Conservation (phyloP, 2,888 invertebrate genomes). For the Tenthredo notha region DNA sequence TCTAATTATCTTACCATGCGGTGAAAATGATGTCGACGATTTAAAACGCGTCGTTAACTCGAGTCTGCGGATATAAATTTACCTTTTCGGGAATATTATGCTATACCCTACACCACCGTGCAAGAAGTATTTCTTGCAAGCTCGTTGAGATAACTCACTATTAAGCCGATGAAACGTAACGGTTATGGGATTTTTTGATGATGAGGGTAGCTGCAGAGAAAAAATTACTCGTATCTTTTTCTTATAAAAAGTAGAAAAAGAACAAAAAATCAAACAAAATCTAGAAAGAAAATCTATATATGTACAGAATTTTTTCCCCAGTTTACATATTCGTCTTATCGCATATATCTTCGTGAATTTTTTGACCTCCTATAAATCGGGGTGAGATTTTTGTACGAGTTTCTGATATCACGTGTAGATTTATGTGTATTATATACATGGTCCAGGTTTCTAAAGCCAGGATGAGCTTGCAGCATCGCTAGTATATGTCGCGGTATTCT, state of each 20-base stretch:
- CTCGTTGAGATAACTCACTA: constrained; percentile 28
- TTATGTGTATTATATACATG: not conserved
- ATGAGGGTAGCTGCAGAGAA: not conserved
- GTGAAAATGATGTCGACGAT: constrained; percentile 26
- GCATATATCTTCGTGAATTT: not conserved
- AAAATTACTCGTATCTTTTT: not conserved
- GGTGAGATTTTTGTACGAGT: not conserved
- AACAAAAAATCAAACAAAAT: not conserved
- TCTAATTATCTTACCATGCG: constrained; percentile 1
- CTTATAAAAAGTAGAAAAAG: not conserved
- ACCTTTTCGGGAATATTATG: constrained; percentile 13
- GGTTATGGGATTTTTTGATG: constrained; percentile 32
- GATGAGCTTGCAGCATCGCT: constrained; percentile 17
- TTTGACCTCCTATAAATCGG: not conserved
- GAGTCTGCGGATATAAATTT: not conserved
- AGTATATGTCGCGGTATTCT: constrained; percentile 17
- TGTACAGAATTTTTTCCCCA: not conserved
- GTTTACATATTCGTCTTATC: not conserved
- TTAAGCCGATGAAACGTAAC: constrained; percentile 41
- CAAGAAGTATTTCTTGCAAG: not conserved
- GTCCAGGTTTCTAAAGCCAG: not conserved
- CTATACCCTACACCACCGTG: not conserved
- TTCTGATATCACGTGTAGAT: not conserved
- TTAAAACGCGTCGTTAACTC: constrained; percentile 43
- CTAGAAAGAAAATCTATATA: not conserved